phyloP scores from a whole-genome alignment of 2,888 invertebrate species.

The Drosophila bunnanda region DNA sequence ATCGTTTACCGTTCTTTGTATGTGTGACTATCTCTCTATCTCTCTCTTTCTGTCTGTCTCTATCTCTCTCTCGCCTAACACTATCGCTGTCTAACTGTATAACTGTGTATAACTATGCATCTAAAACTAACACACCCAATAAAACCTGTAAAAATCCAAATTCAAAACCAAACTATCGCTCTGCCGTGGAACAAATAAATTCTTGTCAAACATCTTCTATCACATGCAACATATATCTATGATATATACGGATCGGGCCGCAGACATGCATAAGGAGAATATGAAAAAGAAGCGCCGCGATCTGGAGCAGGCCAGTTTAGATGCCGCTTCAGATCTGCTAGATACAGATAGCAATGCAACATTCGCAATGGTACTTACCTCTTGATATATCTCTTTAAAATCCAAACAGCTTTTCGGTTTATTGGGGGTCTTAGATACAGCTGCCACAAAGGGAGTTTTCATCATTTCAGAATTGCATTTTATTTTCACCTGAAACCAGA shows the following conservation, averaged over 20 bases:
- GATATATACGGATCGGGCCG: conserved; percentile 88
- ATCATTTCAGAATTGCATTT: not conserved
- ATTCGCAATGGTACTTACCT: conserved; percentile 93
- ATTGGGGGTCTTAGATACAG: not conserved
- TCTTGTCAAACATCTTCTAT: conserved; percentile 84
- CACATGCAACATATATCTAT: conserved; percentile 90
- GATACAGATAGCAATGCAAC: conserved; percentile 95
- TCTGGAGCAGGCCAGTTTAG: conserved; percentile 94
- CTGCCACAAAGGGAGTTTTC: not conserved
- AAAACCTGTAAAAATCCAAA: conserved; percentile 37
- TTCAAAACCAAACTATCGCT: conserved; percentile 32
- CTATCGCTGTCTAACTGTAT: conserved; percentile 71
- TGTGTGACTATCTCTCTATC: conserved; percentile 73
- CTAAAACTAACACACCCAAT: conserved; percentile 44
- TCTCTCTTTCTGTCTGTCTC: conserved; percentile 54
- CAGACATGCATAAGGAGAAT: conserved; percentile 92
- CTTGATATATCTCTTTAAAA: conserved; percentile 55
- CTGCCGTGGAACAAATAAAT: conserved; percentile 85
- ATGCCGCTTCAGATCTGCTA: conserved; percentile 93
- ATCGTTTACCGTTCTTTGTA: conserved; percentile 64
- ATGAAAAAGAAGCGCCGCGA: conserved; percentile 95
- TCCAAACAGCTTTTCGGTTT: conserved; percentile 10
- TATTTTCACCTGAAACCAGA: not conserved
- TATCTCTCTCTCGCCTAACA: conserved; percentile 55
- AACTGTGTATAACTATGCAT: conserved; percentile 65